A percentile compares a stretch with the other conserved stretches of the same genome.
These are phyloP conservation scores for Lates calcarifer DNA, from an alignment of 2,113 vertebrate genomes.

Conservation along the genomic window DNA sequence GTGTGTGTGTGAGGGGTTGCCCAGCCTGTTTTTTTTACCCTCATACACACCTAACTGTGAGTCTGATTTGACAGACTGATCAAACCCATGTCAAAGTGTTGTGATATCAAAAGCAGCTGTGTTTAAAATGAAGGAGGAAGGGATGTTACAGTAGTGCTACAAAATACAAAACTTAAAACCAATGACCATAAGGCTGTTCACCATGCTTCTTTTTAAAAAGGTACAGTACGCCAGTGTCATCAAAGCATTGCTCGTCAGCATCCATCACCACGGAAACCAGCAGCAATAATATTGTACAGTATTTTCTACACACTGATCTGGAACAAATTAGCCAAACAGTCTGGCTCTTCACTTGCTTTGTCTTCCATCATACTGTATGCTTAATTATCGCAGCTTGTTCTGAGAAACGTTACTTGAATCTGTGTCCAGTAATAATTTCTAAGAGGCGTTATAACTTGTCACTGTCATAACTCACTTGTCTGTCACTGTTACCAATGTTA, in stretches of 20 bases:
- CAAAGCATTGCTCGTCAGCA: slow-evolving; percentile 29
- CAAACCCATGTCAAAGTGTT: slow-evolving; percentile 1
- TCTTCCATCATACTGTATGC: slow-evolving; percentile 35
- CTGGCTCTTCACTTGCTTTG: slow-evolving; percentile 28
- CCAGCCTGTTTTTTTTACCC: slow-evolving; percentile 20
- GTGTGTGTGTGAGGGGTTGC: slow-evolving; percentile 1
- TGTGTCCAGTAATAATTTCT: slow-evolving; percentile 25
- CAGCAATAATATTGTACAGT: slow-evolving; percentile 63
- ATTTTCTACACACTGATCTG: slow-evolving; percentile 57
- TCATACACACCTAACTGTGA: slow-evolving; percentile 19
- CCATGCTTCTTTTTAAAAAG: slow-evolving; percentile 24
- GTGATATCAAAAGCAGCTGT: background rate
- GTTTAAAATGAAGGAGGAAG: slow-evolving; percentile 1
- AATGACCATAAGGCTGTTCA: slow-evolving; percentile 25
- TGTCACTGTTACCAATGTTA: slow-evolving; percentile 50
- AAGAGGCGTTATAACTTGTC: slow-evolving; percentile 18
- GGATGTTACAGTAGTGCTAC: background rate
- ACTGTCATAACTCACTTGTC: slow-evolving; percentile 43
- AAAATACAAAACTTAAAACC: slow-evolving; percentile 20
- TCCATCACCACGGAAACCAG: slow-evolving; percentile 64
- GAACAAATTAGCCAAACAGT: slow-evolving; percentile 16
- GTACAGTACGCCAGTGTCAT: slow-evolving; percentile 3
- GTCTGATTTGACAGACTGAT: slow-evolving; percentile 7
- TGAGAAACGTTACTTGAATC: slow-evolving; percentile 49
- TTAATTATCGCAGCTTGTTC: slow-evolving; percentile 32